phyloP scores from a whole-genome alignment of 2,113 vertebrate species.

The Centropristis striata region DNA sequence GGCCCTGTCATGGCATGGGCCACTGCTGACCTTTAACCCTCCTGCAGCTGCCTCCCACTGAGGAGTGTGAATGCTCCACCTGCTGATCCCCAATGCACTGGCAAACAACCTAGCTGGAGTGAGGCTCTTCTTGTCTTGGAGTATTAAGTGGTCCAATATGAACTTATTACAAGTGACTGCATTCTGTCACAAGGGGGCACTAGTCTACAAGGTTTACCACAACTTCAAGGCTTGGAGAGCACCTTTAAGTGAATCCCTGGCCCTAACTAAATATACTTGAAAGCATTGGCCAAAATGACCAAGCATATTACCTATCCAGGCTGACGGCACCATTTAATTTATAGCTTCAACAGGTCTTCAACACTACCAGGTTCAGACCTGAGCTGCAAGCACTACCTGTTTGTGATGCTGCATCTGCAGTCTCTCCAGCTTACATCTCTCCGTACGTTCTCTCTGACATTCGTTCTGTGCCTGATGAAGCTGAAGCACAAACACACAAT shows the following conservation, averaged over 20 bases:
- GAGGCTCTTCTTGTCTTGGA: slow-evolving; percentile 61
- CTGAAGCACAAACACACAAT: slow-evolving; percentile 76
- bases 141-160: slow-evolving; percentile 3
- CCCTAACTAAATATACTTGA: background rate
- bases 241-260: background rate
- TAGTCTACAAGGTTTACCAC: slow-evolving; percentile 24
- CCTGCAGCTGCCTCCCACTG: slow-evolving; percentile 51
- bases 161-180: slow-evolving; percentile 28
- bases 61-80: slow-evolving; percentile 45
- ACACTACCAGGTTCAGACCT: background rate
- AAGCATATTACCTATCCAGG: slow-evolving; percentile 7
- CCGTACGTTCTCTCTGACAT: slow-evolving; percentile 91
- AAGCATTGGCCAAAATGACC: background rate
- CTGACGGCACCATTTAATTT: slow-evolving; percentile 12
- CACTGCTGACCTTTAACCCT: slow-evolving; percentile 54
- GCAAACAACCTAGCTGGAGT: slow-evolving; percentile 50
- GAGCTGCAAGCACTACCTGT: slow-evolving; percentile 86
- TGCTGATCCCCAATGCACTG: slow-evolving; percentile 52
- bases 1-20: slow-evolving; percentile 34
- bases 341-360: slow-evolving; percentile 12
- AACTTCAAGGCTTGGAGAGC: slow-evolving; percentile 6
- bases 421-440: slow-evolving; percentile 93
- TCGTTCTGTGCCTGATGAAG: slow-evolving; percentile 93
- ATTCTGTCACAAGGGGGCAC: slow-evolving; percentile 71
- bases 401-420: slow-evolving; percentile 95